Evolutionary conservation across 2,888 invertebrate genomes (phyloP), one percentile per base, ranked within the genome.

Genomic region (Tubulanus polymorphus): DNA sequence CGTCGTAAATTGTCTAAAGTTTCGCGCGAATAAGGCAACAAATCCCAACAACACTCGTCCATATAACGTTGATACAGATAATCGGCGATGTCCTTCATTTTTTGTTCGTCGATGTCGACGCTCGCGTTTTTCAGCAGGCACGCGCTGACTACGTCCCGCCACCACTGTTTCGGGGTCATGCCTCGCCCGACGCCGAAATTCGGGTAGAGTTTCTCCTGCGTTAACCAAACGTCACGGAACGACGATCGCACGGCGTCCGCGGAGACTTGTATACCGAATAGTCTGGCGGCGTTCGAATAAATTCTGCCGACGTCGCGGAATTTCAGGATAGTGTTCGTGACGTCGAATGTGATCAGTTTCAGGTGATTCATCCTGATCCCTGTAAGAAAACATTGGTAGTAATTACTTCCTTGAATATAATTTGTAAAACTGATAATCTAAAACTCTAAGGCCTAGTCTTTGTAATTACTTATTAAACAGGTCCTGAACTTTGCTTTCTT

Each of bases 251-350:
- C 73, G n/a, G 51, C 51, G 15, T 85, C 77, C 32, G 83, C 81
- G 58, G 87, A 84, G 23, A 71, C 63, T 45, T 79, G 71, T 30
- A 88, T 82, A 0, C 91, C 92, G 74, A 88, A 84, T 54, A 85
- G 81, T 3, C 82, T 81, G 3, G 88, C 91, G 54, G 88, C 83
- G 60, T 85, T 82, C 8, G 85, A 83, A 76, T 93, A 93, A 72
- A 88, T 86, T 63, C 86, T 83, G 65, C 87, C 88, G n/a, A 88
- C 87, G 50, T 86, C 82, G 12, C 83, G 80, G 49, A 85, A 83
- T 67, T 86, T 84, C 32, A 93, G 78, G 45, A 93, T 79, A 0
- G 93, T 94, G 65, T 90, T 90, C 15, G 91, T 93, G 53, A 89
- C 88, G 79, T 93, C 93, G 76, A 93, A 91, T 12, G 93, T 93